Percentiles rank a stretch among this genome's conserved stretches.
Evolutionary conservation across 2,888 invertebrate species (phyloP).

Genomic region (Yponomeuta evonymella): DNA sequence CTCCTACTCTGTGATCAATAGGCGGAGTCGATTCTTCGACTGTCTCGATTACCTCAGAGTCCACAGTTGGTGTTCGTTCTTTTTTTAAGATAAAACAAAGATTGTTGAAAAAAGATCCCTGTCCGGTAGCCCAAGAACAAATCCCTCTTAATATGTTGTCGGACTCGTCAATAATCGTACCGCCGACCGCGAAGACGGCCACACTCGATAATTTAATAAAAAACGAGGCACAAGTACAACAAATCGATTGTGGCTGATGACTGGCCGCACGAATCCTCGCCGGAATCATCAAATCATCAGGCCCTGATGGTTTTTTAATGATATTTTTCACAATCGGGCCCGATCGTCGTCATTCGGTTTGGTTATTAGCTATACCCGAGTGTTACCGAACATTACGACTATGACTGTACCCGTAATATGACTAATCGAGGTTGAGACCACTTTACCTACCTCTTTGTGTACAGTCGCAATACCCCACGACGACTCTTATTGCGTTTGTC

Average conservation of each 20-base stretch:
- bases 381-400: constrained; percentile 16
- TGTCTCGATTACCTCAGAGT: constrained; percentile 39
- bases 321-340: constrained; percentile 76
- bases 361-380: constrained; percentile 30
- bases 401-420: constrained; percentile 5
- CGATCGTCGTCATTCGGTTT: constrained; percentile 69
- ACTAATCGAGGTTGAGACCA: constrained; percentile 13
- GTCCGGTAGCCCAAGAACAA: constrained; percentile 15
- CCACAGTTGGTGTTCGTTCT: constrained; percentile 21
- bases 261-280: constrained; percentile 56
- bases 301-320: constrained; percentile 77
- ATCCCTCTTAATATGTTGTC: constrained; percentile 4
- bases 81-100: constrained; percentile 5
- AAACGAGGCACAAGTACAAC: constrained; percentile 51
- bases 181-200: constrained; percentile 9
- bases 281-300: constrained; percentile 69
- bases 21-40: constrained; percentile 68
- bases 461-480: no score
- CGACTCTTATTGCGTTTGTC: no score
- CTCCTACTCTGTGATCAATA: constrained; percentile 55
- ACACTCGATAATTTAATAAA: constrained; percentile 66
- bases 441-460: not conserved
- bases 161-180: constrained; percentile 8
- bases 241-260: constrained; percentile 73
- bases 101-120: not conserved